These are phyloP conservation scores for Zaprionus obscuricornis DNA, from an alignment of 2,888 invertebrate genomes.

Conservation along the genomic window DNA sequence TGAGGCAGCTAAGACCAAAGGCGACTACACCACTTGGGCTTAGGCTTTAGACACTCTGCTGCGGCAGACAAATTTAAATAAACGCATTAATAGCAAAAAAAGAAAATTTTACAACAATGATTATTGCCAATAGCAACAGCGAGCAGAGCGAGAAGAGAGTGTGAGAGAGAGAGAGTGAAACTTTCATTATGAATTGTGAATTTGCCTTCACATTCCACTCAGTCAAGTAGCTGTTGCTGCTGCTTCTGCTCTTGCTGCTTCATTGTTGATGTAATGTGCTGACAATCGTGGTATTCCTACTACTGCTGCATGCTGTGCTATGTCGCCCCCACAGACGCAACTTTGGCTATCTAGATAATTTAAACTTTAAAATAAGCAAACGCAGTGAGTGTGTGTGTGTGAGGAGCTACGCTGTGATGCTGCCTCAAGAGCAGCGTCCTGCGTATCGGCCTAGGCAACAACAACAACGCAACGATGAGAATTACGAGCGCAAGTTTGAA, in stretches of 20 bases:
- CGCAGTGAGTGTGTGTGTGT: too few species aligned
- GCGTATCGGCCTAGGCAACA: conserved; percentile 43
- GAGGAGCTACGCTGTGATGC: too few species aligned
- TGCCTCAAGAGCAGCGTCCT: not conserved
- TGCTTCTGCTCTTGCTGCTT: not conserved
- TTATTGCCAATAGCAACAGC: conserved; percentile 56
- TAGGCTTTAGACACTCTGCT: too few species aligned
- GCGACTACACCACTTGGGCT: too few species aligned
- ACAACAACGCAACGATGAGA: conserved; percentile 4
- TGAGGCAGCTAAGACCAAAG: too few species aligned
- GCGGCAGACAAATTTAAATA: conserved; percentile 58
- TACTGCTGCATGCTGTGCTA: not conserved
- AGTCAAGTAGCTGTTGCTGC: too few species aligned
- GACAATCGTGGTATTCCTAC: conserved; percentile 62
- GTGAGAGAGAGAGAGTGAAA: conserved; percentile 45
- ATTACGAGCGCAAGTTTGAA: conserved; percentile 48
- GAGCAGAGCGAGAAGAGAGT: conserved; percentile 6
- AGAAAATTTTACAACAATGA: conserved; percentile 52
- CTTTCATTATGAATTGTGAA: conserved; percentile 50
- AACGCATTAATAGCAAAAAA: conserved; percentile 58
- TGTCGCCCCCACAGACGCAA: conserved; percentile 31
- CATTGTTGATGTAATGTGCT: conserved; percentile 60
- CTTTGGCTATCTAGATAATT: conserved; percentile 61
- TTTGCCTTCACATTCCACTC: not conserved
- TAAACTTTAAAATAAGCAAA: conserved; percentile 65